phyloP scores from a whole-genome alignment of 2,797 vertebrate genomes.

The Spinus pinus region DNA sequence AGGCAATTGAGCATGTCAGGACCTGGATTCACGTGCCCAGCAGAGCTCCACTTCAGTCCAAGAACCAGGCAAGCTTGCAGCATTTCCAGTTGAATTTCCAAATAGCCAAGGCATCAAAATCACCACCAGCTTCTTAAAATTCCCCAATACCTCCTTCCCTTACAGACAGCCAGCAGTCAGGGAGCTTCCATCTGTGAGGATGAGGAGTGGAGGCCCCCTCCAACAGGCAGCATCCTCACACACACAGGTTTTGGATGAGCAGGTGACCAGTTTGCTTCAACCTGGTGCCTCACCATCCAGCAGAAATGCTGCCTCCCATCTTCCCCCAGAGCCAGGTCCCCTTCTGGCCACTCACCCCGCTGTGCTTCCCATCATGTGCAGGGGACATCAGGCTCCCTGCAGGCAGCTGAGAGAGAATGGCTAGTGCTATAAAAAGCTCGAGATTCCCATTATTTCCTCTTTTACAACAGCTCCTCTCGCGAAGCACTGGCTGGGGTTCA shows the following conservation, averaged over 20 bases:
- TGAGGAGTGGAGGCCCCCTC: neutral
- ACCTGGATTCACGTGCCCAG: neutral
- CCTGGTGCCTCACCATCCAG: rapidly evolving
- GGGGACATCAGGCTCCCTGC: neutral
- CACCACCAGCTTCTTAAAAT: neutral
- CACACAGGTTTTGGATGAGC: neutral
- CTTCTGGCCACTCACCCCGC: rapidly evolving
- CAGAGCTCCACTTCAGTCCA: neutral
- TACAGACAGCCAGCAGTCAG: neutral
- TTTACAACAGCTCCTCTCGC: neutral
- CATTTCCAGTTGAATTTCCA: rapidly evolving
- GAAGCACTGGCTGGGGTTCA: conserved; percentile 38
- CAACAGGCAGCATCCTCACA: neutral
- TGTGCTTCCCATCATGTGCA: neutral
- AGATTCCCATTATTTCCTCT: conserved; percentile 34
- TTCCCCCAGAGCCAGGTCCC: neutral
- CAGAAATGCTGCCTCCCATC: neutral
- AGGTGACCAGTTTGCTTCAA: neutral
- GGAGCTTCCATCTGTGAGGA: neutral
- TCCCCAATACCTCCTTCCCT: neutral
- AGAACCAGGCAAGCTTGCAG: neutral
- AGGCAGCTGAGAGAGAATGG: neutral
- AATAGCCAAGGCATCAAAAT: neutral
- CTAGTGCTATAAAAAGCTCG: neutral
- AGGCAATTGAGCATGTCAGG: neutral